Conservation (phyloP, 2,888 invertebrate species). For the Drosophila bunnanda region DNA sequence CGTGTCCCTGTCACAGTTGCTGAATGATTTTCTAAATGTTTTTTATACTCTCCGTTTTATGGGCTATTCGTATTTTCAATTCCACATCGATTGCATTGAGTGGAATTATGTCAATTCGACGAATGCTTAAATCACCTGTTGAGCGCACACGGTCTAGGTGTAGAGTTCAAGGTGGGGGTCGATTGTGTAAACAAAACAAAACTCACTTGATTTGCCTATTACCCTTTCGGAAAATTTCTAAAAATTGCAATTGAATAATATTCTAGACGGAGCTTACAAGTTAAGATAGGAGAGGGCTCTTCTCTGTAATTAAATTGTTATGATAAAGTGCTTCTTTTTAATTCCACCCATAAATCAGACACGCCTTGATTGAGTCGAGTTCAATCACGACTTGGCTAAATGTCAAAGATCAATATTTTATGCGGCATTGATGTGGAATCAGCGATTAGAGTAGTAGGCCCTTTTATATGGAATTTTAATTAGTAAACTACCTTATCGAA, state of each 20-base stretch:
- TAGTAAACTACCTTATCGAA: background rate
- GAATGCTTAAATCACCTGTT: constrained; percentile 58
- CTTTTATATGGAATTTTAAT: background rate
- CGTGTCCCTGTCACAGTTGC: constrained; percentile 34
- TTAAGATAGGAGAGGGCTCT: background rate
- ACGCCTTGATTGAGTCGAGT: constrained; percentile 46
- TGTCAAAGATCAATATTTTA: constrained; percentile 4
- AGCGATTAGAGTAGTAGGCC: background rate
- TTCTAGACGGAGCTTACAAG: constrained; percentile 17
- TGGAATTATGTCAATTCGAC: constrained; percentile 65
- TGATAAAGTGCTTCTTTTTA: constrained; percentile 40
- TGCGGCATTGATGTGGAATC: background rate
- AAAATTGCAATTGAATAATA: background rate
- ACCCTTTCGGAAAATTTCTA: background rate
- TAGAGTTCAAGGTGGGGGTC: constrained; percentile 68
- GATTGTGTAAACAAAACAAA: constrained; percentile 35
- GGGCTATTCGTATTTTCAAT: constrained; percentile 36
- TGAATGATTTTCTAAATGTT: too few relatives aligned
- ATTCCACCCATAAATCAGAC: constrained; percentile 38
- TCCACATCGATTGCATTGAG: constrained; percentile 24
- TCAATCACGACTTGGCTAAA: constrained; percentile 26
- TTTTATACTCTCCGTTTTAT: constrained; percentile 25
- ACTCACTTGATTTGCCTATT: constrained; percentile 20
- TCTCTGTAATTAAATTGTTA: constrained; percentile 26
- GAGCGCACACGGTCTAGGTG: constrained; percentile 9